These are phyloP conservation scores for Charanyca ferruginea DNA, from an alignment of 2,888 invertebrate genomes.

Conservation along the genomic window DNA sequence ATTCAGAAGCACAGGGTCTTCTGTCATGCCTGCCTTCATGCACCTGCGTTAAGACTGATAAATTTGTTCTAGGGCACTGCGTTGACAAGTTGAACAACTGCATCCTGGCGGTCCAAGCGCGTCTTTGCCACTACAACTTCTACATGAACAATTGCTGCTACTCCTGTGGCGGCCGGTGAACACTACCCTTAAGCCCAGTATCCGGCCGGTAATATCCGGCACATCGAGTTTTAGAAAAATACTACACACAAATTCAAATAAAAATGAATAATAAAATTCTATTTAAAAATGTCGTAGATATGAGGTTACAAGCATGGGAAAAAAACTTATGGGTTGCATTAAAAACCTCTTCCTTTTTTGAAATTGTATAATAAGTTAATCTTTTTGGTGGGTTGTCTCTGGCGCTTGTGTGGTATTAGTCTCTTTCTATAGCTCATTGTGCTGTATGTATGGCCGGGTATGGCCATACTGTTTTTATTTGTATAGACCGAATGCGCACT, in stretches of 20 bases:
- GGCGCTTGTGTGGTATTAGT: too few species aligned
- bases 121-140: slow-evolving; percentile 96
- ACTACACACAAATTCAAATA: background rate
- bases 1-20: too few species aligned
- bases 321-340: too few species aligned
- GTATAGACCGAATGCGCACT: slow-evolving; percentile 39
- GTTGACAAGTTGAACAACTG: slow-evolving; percentile 95
- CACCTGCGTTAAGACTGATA: background rate
- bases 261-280: too few species aligned
- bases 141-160: slow-evolving; percentile 96
- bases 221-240: background rate
- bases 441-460: background rate
- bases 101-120: slow-evolving; percentile 95
- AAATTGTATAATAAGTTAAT: too few species aligned
- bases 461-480: background rate
- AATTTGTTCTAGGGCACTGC: slow-evolving; percentile 84
- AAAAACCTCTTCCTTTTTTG: background rate
- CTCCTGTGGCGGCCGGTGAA: slow-evolving; percentile 89
- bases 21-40: too few species aligned
- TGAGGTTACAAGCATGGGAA: too few species aligned
- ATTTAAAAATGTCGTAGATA: too few species aligned
- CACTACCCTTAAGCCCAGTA: background rate
- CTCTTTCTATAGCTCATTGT: background rate
- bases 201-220: background rate
- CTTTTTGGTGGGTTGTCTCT: too few species aligned